phyloP scores from a whole-genome alignment of 2,797 vertebrate genomes.

The Psittacula echo region DNA sequence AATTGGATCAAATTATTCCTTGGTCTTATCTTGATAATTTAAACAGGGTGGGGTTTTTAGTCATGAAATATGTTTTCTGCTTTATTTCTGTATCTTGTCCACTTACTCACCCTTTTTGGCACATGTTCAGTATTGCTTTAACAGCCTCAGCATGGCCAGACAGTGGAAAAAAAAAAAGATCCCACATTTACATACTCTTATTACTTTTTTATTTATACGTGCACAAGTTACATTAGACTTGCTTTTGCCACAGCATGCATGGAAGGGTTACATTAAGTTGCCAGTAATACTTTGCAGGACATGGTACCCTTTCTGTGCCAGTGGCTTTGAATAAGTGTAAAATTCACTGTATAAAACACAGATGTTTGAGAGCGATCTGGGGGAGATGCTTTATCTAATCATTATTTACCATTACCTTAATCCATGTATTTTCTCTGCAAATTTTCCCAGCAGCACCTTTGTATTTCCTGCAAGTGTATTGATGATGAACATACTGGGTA shows the following conservation, averaged over 20 bases:
- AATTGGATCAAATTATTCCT: slow-evolving; percentile 13
- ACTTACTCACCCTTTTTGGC: not conserved
- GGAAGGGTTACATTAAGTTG: not conserved
- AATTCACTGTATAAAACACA: not conserved
- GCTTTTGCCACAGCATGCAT: not conserved
- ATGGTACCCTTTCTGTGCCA: not conserved
- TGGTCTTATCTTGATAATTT: not conserved
- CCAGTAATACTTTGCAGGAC: not conserved
- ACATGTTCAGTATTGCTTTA: not conserved
- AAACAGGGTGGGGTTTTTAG: not conserved
- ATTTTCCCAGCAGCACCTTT: not conserved
- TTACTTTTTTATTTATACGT: not conserved
- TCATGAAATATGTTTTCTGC: not conserved
- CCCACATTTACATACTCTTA: not conserved
- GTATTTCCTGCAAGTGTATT: not conserved
- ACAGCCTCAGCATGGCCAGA: not conserved
- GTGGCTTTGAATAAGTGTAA: not conserved
- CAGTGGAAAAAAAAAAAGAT: not conserved
- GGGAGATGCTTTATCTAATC: not conserved
- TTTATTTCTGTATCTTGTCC: not conserved
- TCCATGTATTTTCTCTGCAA: not conserved
- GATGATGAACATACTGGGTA: not conserved
- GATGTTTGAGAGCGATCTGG: not conserved
- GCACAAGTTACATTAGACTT: not conserved
- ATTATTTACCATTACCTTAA: not conserved